Evolutionary conservation across 2,797 vertebrate species (phyloP).

Genomic region (Bryconaethiops microstoma): DNA sequence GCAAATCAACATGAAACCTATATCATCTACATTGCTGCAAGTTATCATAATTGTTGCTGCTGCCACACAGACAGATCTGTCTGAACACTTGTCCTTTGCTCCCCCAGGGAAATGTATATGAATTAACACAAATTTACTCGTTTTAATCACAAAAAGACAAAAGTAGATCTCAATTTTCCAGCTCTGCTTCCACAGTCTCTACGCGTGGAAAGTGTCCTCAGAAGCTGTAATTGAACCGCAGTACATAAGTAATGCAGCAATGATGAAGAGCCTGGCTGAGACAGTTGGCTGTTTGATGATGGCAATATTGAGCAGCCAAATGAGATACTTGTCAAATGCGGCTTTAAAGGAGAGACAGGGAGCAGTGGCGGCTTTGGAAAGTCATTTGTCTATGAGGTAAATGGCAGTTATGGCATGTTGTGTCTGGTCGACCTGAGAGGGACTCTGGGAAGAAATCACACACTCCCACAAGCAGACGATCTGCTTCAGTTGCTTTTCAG

Average conservation of each 20-base stretch:
- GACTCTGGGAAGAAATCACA: constrained; percentile 40
- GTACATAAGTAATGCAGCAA: constrained; percentile 73
- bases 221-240: constrained; percentile 64
- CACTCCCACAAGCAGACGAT: constrained; percentile 28
- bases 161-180: constrained; percentile 3
- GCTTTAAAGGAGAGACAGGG: constrained; percentile 80
- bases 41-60: neutral
- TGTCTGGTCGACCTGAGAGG: constrained; percentile 65
- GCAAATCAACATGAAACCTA: no score
- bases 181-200: constrained; percentile 1
- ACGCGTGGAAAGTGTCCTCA: constrained; percentile 52
- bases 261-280: constrained; percentile 79
- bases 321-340: constrained; percentile 82
- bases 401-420: constrained; percentile 73
- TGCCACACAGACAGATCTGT: neutral
- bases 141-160: constrained; percentile 24
- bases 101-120: neutral
- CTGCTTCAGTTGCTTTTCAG: constrained; percentile 33
- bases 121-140: neutral
- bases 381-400: constrained; percentile 82
- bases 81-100: neutral
- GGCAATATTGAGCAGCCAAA: constrained; percentile 83
- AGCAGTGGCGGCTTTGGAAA: constrained; percentile 73
- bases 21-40: neutral
- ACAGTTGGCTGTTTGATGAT: constrained; percentile 83